Percentiles rank a stretch among this genome's conserved stretches.
phyloP scores from a whole-genome alignment of 2,888 invertebrate species.

The Blomia tropicalis region DNA sequence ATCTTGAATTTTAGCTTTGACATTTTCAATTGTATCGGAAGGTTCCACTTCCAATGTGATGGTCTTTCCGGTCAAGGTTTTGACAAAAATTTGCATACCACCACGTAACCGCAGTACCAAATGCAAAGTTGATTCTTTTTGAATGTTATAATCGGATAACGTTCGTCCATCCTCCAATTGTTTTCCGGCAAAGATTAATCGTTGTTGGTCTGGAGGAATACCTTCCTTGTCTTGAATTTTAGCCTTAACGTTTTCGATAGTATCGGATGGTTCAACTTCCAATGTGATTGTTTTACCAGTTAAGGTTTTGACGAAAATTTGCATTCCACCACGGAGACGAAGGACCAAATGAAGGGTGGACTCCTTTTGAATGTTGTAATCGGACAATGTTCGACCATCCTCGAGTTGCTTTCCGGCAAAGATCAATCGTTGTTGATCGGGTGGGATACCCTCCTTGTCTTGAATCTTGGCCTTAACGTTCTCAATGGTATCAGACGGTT shows the following conservation, averaged over 20 bases:
- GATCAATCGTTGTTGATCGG: constrained; percentile 34
- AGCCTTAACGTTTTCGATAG: constrained; percentile 69
- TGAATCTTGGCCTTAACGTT: constrained; percentile 87
- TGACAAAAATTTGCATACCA: constrained; percentile 95
- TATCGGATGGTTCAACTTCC: constrained; percentile 57
- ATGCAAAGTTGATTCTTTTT: constrained; percentile 59
- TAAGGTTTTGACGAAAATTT: constrained; percentile 88
- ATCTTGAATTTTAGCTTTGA: constrained; percentile 78
- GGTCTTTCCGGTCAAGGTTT: constrained; percentile 82
- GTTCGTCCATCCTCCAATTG: constrained; percentile 48
- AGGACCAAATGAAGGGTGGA: constrained; percentile 37
- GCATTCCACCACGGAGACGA: constrained; percentile 46
- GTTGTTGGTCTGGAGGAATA: constrained; percentile 75
- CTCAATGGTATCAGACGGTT: constrained; percentile 80
- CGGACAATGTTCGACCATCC: constrained; percentile 36
- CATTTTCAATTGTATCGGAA: constrained; percentile 83
- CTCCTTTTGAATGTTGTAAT: constrained; percentile 42
- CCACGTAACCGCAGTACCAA: constrained; percentile 73
- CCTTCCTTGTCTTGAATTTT: constrained; percentile 84
- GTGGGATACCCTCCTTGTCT: constrained; percentile 56
- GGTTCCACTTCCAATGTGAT: constrained; percentile 82
- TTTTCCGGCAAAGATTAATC: constrained; percentile 50
- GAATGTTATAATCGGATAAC: constrained; percentile 22
- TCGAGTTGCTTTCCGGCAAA: constrained; percentile 33
- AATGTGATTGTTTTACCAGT: constrained; percentile 85